A percentile compares a stretch with the other conserved stretches of the same genome.
These are phyloP conservation scores for Cheiracanthium punctorium DNA, from an alignment of 2,888 invertebrate genomes.

Conservation along the genomic window DNA sequence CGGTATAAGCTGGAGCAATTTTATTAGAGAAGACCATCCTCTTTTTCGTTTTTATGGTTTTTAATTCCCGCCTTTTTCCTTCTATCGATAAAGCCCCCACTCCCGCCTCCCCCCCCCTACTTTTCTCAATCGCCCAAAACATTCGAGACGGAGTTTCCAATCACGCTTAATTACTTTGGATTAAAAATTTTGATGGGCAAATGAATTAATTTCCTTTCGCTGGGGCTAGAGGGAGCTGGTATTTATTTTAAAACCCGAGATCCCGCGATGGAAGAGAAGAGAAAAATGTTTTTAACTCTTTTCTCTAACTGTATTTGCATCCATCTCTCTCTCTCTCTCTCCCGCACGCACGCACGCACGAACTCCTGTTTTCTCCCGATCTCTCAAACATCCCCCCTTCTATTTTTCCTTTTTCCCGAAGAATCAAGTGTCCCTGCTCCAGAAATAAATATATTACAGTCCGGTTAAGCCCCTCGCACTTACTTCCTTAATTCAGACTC, in stretches of 20 bases:
- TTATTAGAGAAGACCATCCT: background rate
- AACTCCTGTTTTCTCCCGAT: background rate
- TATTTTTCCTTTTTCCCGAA: too few species aligned
- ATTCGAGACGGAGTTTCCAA: constrained; percentile 32
- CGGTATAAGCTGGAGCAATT: background rate
- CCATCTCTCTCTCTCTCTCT: background rate
- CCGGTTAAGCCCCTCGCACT: constrained; percentile 46
- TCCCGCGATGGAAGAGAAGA: constrained; percentile 2
- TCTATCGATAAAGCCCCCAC: background rate
- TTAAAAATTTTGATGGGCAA: constrained; percentile 68
- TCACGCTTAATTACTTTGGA: constrained; percentile 68
- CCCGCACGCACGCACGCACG: constrained; percentile 18
- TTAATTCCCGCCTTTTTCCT: constrained; percentile 23
- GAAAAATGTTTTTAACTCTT: constrained; percentile 19
- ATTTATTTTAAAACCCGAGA: constrained; percentile 67
- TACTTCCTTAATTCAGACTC: constrained; percentile 42
- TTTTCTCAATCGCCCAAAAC: constrained; percentile 25
- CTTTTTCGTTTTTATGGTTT: constrained; percentile 6
- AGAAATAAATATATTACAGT: constrained; percentile 65
- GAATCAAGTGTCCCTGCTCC: constrained; percentile 44
- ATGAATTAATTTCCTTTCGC: constrained; percentile 65
- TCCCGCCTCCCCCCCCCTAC: background rate
- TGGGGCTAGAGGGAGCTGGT: background rate
- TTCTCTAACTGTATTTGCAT: constrained; percentile 1
- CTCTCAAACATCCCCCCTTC: too few species aligned